Evolutionary conservation across 2,888 invertebrate genomes (phyloP), one percentile per base, ranked within the genome.

Genomic region (Limnephilus marmoratus): DNA sequence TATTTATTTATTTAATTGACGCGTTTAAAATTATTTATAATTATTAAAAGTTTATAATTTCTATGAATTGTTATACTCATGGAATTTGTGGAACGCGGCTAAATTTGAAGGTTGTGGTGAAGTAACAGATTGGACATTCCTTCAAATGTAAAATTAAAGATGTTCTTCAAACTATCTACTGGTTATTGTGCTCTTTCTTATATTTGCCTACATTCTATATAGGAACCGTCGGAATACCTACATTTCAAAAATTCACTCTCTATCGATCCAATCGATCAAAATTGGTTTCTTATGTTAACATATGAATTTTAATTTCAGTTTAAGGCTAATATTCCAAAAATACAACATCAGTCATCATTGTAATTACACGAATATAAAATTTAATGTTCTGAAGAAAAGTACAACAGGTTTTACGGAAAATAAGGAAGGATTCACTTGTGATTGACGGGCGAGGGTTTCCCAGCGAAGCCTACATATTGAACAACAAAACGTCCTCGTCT

Each of bases 261-360:
- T 85, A 81, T 88, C 88, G 9, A 34, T 90, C 81, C 90, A 85
- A 90, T 92, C 86, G 41, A 45, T 91, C n/a, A 81, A 31, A 92
- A 90, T 91, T 86, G 68, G 53, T 83, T 91, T 85, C 90, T 91
- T 92, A 91, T 41, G 29, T 53, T 85, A 86, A 92, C 82, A 92
- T 87, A 90, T 87, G 83, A 92, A 90, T 92, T 80, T 89, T 90
- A 89, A 80, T 68, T 90, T 91, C 86, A 91, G 68, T 86, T 93
- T 93, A 93, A 93, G 92, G 92, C 92, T 93, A 93, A 93, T 92
- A 89, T 90, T 93, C 93, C 91, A 93, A 93, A 93, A 93, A 93
- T 93, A 93, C 92, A 93, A 93, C 93, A 93, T 93, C 93, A 93
- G 93, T 93, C 93, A 91, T 92, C 83, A 90, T 92, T 92, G 85